Conservation (phyloP, 2,113 vertebrate species). For the Hystrix cristata region DNA sequence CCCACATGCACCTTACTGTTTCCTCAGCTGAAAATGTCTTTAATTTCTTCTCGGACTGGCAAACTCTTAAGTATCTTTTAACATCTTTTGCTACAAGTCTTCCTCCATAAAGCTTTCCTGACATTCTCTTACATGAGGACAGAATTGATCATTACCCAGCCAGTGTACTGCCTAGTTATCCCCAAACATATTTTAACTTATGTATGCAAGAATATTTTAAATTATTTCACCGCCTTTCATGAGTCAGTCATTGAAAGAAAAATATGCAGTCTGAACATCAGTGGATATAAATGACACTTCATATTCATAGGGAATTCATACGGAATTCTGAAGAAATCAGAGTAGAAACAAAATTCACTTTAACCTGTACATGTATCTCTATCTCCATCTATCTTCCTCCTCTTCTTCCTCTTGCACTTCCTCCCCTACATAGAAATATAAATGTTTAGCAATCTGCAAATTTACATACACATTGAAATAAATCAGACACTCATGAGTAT, state of each 20-base stretch:
- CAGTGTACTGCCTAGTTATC: background rate
- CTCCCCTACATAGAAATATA: background rate
- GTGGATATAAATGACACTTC: background rate
- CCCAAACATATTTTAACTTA: background rate
- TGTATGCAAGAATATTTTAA: background rate
- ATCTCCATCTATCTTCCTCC: background rate
- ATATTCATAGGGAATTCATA: background rate
- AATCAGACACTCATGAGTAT: too few species aligned
- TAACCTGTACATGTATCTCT: background rate
- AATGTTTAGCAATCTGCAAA: background rate
- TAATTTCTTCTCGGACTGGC: background rate
- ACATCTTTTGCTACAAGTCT: background rate
- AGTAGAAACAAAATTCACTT: conserved; percentile 1
- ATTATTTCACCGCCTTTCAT: background rate
- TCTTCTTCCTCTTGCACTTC: background rate
- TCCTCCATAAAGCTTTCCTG: background rate
- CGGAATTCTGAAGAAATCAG: background rate
- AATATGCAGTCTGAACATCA: background rate
- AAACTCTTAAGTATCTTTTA: background rate
- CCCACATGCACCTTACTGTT: background rate
- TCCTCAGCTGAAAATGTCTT: background rate
- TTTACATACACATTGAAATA: background rate
- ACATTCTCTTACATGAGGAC: background rate
- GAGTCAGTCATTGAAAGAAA: background rate
- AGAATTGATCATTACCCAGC: background rate